phyloP scores from a whole-genome alignment of 2,888 invertebrate genomes.

The Nasonovia ribisnigri region DNA sequence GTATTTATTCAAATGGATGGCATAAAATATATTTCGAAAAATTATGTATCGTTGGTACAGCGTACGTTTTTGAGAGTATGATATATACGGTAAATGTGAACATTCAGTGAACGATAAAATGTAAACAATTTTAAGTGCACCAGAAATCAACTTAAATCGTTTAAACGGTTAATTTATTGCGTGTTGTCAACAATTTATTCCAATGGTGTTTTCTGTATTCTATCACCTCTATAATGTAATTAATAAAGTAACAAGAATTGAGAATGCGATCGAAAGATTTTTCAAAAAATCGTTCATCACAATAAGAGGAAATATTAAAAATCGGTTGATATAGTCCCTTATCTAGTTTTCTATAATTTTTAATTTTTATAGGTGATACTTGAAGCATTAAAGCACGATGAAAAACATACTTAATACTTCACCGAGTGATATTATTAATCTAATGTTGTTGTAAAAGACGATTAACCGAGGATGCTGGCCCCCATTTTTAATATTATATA shows the following conservation, averaged over 20 bases:
- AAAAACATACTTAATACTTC: neutral
- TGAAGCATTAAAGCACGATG: neutral
- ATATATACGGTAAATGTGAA: neutral
- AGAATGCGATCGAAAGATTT: neutral
- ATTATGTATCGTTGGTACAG: neutral
- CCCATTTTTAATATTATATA: too few species aligned
- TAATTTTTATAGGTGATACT: neutral
- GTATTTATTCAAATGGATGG: neutral
- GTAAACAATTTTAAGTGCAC: neutral
- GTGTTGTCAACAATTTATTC: neutral
- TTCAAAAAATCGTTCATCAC: neutral
- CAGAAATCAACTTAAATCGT: neutral
- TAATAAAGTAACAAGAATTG: neutral
- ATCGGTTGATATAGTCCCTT: neutral
- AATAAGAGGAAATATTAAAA: neutral
- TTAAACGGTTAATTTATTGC: neutral
- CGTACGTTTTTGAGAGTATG: neutral
- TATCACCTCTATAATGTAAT: neutral
- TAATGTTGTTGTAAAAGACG: too few species aligned
- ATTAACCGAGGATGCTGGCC: too few species aligned
- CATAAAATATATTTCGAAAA: neutral
- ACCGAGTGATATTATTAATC: too few species aligned
- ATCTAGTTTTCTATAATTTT: neutral
- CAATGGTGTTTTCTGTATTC: neutral
- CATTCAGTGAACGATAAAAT: neutral